Percentiles rank a stretch among this genome's conserved stretches.
Evolutionary conservation across 2,797 vertebrate genomes (phyloP).

Genomic region (Malacoraja senta): DNA sequence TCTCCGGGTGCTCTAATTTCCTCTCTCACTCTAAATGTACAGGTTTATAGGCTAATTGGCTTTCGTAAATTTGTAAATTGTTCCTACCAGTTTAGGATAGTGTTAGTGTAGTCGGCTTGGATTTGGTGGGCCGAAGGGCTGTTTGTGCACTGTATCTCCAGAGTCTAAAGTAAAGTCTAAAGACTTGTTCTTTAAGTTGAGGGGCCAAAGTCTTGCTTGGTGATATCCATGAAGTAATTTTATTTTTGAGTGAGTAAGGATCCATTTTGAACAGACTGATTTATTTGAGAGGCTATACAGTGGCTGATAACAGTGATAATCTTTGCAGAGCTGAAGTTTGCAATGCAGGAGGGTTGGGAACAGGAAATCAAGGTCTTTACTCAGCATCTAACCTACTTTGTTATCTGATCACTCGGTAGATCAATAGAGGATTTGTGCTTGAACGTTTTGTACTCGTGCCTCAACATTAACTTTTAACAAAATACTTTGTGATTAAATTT

Average conservation of each 20-base stretch:
- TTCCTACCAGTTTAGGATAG: no score
- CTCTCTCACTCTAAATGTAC: no score
- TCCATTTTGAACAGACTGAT: not conserved
- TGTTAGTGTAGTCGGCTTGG: no score
- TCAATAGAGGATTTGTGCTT: not conserved
- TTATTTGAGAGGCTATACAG: not conserved
- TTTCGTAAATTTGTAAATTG: no score
- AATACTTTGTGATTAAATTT: not conserved
- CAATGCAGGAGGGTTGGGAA: not conserved
- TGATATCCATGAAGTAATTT: not conserved
- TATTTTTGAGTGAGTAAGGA: not conserved
- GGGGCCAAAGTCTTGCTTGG: not conserved
- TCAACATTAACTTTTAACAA: not conserved
- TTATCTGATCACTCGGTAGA: not conserved
- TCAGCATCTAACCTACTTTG: not conserved
- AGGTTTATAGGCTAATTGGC: no score
- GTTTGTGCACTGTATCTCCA: no score
- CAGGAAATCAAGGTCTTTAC: not conserved
- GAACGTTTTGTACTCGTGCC: not conserved
- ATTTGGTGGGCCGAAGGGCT: no score
- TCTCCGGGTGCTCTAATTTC: no score
- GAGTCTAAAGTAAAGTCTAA: no score
- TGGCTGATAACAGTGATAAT: not conserved
- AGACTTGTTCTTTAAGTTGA: not conserved
- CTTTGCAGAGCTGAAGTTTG: not conserved